Evolutionary conservation across 1,140 invertebrate genomes (phyloP), one percentile per base, ranked within the genome.

Genomic region (Ostrea edulis): DNA sequence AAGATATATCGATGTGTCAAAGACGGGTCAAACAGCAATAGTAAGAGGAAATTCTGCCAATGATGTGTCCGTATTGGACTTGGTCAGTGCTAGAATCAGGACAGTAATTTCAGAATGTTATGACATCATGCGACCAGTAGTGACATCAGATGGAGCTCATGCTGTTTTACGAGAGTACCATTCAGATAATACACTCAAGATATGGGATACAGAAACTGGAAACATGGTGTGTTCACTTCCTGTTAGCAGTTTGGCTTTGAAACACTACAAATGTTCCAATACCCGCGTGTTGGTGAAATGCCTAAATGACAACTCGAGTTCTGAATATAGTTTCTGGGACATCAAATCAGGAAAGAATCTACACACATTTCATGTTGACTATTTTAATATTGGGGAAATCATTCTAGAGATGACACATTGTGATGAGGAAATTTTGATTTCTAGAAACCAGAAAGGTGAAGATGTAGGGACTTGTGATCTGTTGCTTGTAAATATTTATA

Each of bases 131-230:
- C 53, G 82, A 68, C 91, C 91, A 11, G 58, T 55, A 2, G 51
- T 92, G 7, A 88, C 90, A 29, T 52, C 86, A 9, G 90, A 92
- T 86, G 91, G 91, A 29, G 87, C 84, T 55, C 89, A 89, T 84
- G 85, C 85, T n/a, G 87, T 91, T n/a, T 58, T 92, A 8, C 84
- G 90, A 54, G 89, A 91, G 65, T 91, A 91, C 54, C 35, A 87
- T 81, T 85, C 85, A 17, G 88, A 90, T 0, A 65, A 84, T 2
- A 88, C 86, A 62, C 29, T 92, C 3, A 91, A 90, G 25, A 58
- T 92, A 0, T 92, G 90, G 89, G 83, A 90, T 54, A 90, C 88
- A 2, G 22, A n/a, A 14, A 84, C 82, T 22, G 91, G 91, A 20
- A 22, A 87, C 0, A 9, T 91, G 5, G 22, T 81, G 2, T 87